Base-by-base conservation (phyloP, 2,888 invertebrate species). In the Lasioglossum pauxillum region DNA sequence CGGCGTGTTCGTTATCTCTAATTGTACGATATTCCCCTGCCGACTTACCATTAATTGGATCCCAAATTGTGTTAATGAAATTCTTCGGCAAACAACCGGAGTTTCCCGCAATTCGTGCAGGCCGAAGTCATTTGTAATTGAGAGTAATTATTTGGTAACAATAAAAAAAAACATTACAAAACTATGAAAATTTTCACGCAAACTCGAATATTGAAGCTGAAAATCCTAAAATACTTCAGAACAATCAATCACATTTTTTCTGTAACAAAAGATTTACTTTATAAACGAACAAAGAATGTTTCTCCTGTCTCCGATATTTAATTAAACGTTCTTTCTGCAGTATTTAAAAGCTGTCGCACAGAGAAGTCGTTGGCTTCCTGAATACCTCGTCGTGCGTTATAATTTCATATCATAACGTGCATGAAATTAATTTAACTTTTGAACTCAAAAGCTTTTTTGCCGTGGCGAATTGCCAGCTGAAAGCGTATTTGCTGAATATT, bases 1-100 rank as follows among this genome's bases (percentile, higher is more conserved):
- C 78, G 57, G 49, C 38, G n/a, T 80, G 77, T 78, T 75, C 67
- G 81, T 86, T 81, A 46, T 69, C 78, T 44, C 78, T 86, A 86
- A 86, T 81, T 86, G 81, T 75, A 57, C 78, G 44, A 86, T 86
- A 86, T 86, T 77, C 78, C 86, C 75, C 27, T 67, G 64, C 35
- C 72, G 73, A 41, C 31, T 67, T 41, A 60, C 60, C 74, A 79
- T 86, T 82, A 82, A 86, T 78, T 76, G 60, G 44, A 38, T 23
- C 41, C 86, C 82, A 53, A 86, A 81, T 64, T 76, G 69, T 86
- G 81, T 81, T 82, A 86, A 86, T 76, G 82, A 86, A 78, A 75
- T 79, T 80, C 86, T 78, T 79, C 49, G n/a, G 23, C 44, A 77
- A 78, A 80, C 78, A 73, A 77, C 16, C 64, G 64, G 31, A 49